phyloP scores from a whole-genome alignment of 2,888 invertebrate genomes.

The Eugnorisma glareosa region DNA sequence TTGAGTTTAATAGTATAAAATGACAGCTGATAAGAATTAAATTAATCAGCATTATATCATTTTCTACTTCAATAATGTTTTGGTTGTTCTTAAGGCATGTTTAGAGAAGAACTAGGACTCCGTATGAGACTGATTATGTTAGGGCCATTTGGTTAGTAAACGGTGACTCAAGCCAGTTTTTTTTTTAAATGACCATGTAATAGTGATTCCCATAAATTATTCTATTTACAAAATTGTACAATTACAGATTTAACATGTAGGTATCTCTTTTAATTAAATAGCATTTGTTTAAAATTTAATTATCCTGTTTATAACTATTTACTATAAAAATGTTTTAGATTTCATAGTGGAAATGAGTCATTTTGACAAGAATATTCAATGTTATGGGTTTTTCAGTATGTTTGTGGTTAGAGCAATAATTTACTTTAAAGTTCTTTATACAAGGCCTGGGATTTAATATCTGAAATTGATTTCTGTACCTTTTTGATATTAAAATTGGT shows the following conservation, averaged over 20 bases:
- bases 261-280: no score
- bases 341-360: neutral
- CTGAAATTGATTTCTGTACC: neutral
- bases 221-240: neutral
- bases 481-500: neutral
- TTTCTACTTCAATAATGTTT: neutral
- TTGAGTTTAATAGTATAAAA: neutral
- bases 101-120: neutral
- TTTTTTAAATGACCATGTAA: neutral
- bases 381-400: neutral
- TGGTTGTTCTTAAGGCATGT: neutral
- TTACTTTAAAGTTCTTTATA: neutral
- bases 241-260: neutral
- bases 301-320: neutral
- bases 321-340: neutral
- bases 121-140: neutral
- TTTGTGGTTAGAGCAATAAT: neutral
- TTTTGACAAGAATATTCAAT: neutral
- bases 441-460: neutral
- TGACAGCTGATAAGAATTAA: neutral
- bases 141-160: neutral
- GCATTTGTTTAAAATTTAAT: conserved; percentile 4
- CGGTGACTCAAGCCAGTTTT: neutral
- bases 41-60: neutral
- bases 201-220: neutral